Evolutionary conservation across 1,140 invertebrate genomes (phyloP).

Genomic region (Drosophila pseudoobscura): DNA sequence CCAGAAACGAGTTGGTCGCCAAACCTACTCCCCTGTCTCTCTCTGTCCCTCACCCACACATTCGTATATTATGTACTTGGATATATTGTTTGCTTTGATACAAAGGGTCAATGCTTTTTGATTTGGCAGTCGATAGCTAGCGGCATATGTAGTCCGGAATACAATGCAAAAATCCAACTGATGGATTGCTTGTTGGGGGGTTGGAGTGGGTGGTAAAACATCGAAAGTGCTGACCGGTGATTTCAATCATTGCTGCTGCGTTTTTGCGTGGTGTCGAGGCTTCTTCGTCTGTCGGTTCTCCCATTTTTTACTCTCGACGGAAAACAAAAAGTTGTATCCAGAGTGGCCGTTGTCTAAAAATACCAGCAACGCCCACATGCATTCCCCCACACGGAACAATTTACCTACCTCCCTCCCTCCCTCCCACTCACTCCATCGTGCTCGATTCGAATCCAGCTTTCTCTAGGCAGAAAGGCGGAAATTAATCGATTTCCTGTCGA

Average conservation of each 20-base stretch:
- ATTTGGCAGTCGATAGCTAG: conserved; percentile 42
- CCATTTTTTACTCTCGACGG: neutral
- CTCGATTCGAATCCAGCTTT: conserved; percentile 18
- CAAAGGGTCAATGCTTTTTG: conserved; percentile 69
- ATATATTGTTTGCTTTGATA: conserved; percentile 24
- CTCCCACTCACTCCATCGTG: conserved; percentile 5
- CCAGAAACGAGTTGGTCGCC: conserved; percentile 56
- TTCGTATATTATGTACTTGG: conserved; percentile 8
- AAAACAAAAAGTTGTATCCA: conserved; percentile 49
- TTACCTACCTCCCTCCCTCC: neutral
- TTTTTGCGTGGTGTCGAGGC: conserved; percentile 22
- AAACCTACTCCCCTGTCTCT: too few relatives aligned
- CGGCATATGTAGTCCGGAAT: neutral
- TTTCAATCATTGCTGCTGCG: conserved; percentile 34
- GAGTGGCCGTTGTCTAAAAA: conserved; percentile 39
- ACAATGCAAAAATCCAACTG: conserved; percentile 44
- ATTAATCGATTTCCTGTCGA: conserved; percentile 40
- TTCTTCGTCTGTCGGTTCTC: neutral
- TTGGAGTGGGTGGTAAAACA: conserved; percentile 6
- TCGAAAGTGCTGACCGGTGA: conserved; percentile 8
- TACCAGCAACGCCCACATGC: conserved; percentile 45
- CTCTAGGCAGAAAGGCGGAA: conserved; percentile 35
- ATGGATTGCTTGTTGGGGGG: conserved; percentile 18
- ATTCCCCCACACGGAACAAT: conserved; percentile 13
- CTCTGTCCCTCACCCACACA: conserved; percentile 11